These are phyloP conservation scores for Saccostrea glomerata DNA, from an alignment of 1,140 invertebrate species.

Conservation along the genomic window DNA sequence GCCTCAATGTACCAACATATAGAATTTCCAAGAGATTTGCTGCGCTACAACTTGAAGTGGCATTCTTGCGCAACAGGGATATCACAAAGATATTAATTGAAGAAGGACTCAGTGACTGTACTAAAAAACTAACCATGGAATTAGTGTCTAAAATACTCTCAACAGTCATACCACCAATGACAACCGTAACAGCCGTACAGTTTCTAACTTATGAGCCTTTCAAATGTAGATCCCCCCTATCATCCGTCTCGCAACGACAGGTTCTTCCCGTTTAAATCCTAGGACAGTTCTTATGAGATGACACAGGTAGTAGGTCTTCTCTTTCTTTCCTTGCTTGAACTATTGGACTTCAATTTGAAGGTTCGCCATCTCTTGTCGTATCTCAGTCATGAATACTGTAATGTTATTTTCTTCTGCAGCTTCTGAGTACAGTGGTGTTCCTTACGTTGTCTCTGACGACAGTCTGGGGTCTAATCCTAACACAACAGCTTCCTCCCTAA, in stretches of 20 bases:
- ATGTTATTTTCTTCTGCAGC: not conserved
- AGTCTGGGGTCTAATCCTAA: not conserved
- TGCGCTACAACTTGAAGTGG: conserved; percentile 29
- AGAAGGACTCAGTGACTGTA: conserved; percentile 36
- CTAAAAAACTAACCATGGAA: conserved; percentile 45
- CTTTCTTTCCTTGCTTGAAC: not conserved
- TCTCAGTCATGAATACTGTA: too few species aligned
- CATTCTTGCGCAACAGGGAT: not conserved
- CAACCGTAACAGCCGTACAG: not conserved
- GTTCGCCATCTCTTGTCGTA: not conserved
- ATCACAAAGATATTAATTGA: not conserved
- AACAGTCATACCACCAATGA: not conserved
- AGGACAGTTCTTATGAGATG: not conserved
- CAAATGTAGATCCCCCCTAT: not conserved
- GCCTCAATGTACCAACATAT: conserved; percentile 52
- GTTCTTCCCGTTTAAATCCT: conserved; percentile 46
- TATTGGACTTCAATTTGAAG: not conserved
- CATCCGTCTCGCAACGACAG: not conserved
- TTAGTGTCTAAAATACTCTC: conserved; percentile 38
- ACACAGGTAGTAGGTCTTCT: conserved; percentile 6
- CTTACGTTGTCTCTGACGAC: not conserved
- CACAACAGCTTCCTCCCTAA: conserved; percentile 17
- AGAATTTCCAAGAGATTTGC: conserved; percentile 51
- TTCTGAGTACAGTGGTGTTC: not conserved
- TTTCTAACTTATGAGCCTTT: conserved; percentile 41